Percentiles rank a stretch among this genome's conserved stretches.
Conservation (phyloP, 2,113 vertebrate genomes). For the Tenebrosternarchus preto region DNA sequence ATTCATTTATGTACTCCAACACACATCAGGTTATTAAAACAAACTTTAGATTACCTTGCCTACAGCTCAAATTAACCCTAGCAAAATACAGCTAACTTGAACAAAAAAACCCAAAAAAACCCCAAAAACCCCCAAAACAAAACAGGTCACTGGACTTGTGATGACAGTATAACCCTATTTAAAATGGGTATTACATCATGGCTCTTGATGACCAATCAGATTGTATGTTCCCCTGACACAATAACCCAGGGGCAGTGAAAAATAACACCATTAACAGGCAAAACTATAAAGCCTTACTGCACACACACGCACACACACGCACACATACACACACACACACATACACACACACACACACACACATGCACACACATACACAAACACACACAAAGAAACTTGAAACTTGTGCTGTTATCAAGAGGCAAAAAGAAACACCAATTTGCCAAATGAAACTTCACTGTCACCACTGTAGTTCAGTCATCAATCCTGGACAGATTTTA, state of each 20-base stretch:
- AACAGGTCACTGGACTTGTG: constrained; percentile 16
- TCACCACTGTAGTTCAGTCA: constrained; percentile 30
- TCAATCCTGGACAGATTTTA: constrained; percentile 27
- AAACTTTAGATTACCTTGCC: background rate
- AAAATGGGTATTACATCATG: constrained; percentile 39
- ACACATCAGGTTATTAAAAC: constrained; percentile 18
- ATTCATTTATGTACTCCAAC: background rate
- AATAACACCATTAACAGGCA: constrained; percentile 34
- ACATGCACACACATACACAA: background rate
- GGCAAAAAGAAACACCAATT: constrained; percentile 43
- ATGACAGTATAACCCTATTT: constrained; percentile 40
- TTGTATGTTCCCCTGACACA: constrained; percentile 8
- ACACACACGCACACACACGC: constrained; percentile 19
- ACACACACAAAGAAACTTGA: constrained; percentile 18
- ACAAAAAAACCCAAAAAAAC: too few relatives aligned
- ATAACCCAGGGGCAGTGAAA: constrained; percentile 26
- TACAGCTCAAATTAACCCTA: too few relatives aligned
- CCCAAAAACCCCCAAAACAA: background rate
- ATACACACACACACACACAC: constrained; percentile 18
- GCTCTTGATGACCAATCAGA: constrained; percentile 13
- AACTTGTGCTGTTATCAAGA: constrained; percentile 34
- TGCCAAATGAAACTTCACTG: constrained; percentile 47
- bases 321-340: constrained; percentile 6
- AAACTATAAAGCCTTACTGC: background rate
- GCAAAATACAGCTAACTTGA: too few relatives aligned